A percentile compares a stretch with the other conserved stretches of the same genome.
Conservation (phyloP, 2,888 invertebrate species). For the Drosophila mercatorum region DNA sequence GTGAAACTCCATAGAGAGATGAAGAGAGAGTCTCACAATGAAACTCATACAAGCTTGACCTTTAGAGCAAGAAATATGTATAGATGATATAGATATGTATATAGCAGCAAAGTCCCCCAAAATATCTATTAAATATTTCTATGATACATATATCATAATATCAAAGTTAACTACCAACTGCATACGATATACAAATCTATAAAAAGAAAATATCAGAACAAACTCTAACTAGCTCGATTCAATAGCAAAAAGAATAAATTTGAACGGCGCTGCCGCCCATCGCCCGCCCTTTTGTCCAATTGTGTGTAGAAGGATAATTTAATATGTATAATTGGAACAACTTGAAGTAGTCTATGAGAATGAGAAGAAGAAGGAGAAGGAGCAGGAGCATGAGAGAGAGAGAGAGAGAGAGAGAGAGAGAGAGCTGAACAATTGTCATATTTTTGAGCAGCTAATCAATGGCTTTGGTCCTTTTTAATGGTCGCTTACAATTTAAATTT, state of each 20-base stretch:
- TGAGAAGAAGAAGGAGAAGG: neutral
- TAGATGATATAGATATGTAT: too few species aligned
- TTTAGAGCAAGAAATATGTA: too few species aligned
- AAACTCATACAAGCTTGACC: too few species aligned
- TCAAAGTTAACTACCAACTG: neutral
- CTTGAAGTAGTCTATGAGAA: neutral
- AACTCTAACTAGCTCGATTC: neutral
- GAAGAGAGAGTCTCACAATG: too few species aligned
- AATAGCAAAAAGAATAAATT: neutral
- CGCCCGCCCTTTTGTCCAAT: neutral
- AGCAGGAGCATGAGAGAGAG: neutral
- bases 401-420: neutral
- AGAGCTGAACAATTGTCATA: neutral
- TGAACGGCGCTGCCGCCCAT: neutral
- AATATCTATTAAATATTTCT: neutral
- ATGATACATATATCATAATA: neutral
- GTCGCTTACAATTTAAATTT: neutral
- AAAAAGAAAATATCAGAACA: neutral
- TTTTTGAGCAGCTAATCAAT: constrained; percentile 5
- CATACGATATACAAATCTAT: neutral
- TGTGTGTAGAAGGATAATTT: neutral
- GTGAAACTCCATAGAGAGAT: too few species aligned
- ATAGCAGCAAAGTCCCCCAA: too few species aligned
- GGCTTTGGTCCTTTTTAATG: neutral
- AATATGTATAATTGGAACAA: neutral